Evolutionary conservation across 1,140 invertebrate genomes (phyloP), one percentile per base, ranked within the genome.

Genomic region (Aphaenogaster floridana): DNA sequence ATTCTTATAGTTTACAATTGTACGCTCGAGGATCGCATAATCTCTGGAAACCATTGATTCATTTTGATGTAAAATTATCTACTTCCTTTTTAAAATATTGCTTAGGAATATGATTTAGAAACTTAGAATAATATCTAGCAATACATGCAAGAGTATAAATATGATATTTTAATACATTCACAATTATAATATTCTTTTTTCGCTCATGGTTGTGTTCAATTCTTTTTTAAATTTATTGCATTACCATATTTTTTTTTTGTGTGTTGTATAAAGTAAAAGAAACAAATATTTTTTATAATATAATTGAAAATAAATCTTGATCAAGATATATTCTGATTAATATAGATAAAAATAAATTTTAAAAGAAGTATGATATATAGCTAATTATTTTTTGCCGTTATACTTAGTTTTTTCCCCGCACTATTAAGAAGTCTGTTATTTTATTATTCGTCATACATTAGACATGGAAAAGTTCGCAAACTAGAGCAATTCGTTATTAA

Each of bases 391-490:
- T 45, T 57, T 8, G 11, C 2, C n/a, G 15, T 61, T 45, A n/a
- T 63, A 3, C 1, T 78, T 61, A 77, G 4, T 3, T 78, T 45
- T 21, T 28, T 52, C 17, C 21, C 13, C 9, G 45, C 28, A 21
- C 1, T 61, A 5, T 61, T 17, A 42, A 68, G 13, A 68, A 68
- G 13, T 6, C 42, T 8, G n/a, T 80, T 64, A 64, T 39, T 81
- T 69, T 42, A 69, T 79, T 1, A 6, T 3, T 11, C 4, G 5
- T 39, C 13, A 64, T 21, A 50, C 2, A 3, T 42, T 52, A n/a
- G 1, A 69, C 68, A 80, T 7, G 15, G 11, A 5, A 81, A 69
- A 69, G 13, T 80, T 80, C 7, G 63, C 8, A 69, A 69, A 81
- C n/a, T 68, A 28, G 13, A 68, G 4, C n/a, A 1, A 80, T 68